phyloP scores from a whole-genome alignment of 2,797 vertebrate genomes.

The Microctenopoma lineatum region DNA sequence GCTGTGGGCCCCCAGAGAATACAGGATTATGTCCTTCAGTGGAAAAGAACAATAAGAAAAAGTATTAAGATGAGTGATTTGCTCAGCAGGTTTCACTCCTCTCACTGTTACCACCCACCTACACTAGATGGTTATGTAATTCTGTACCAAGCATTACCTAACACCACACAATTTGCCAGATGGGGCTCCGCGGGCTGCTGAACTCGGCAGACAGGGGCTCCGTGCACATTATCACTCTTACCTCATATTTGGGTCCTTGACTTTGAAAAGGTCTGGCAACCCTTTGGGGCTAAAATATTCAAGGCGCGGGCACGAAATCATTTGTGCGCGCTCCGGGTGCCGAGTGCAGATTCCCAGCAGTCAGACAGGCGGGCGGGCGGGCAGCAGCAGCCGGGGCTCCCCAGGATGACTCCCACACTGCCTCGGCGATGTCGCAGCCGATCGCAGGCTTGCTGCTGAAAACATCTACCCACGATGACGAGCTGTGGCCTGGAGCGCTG shows the following conservation, averaged over 20 bases:
- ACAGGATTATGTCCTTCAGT: not conserved
- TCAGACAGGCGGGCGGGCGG: not conserved
- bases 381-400: conserved; percentile 22
- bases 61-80: conserved; percentile 47
- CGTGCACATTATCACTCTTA: conserved; percentile 3
- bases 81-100: conserved; percentile 66
- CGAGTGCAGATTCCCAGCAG: conserved; percentile 54
- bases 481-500: conserved; percentile 6
- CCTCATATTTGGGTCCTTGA: conserved; percentile 35
- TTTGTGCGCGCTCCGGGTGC: conserved; percentile 63
- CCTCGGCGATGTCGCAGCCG: conserved; percentile 56
- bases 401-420: conserved; percentile 49
- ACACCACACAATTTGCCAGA: conserved; percentile 58
- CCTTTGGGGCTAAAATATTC: conserved; percentile 46
- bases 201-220: conserved; percentile 3
- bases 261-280: conserved; percentile 51
- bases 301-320: conserved; percentile 61
- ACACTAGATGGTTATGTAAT: conserved; percentile 73
- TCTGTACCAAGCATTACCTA: conserved; percentile 70
- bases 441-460: not conserved
- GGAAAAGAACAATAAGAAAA: conserved; percentile 40
- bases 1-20: not conserved
- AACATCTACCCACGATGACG: conserved; percentile 50
- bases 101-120: conserved; percentile 71
- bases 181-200: conserved; percentile 46